A percentile compares a stretch with the other conserved stretches of the same genome.
These are phyloP conservation scores for Cyprinodon variegatus DNA, from an alignment of 2,113 vertebrate genomes.

Conservation along the genomic window DNA sequence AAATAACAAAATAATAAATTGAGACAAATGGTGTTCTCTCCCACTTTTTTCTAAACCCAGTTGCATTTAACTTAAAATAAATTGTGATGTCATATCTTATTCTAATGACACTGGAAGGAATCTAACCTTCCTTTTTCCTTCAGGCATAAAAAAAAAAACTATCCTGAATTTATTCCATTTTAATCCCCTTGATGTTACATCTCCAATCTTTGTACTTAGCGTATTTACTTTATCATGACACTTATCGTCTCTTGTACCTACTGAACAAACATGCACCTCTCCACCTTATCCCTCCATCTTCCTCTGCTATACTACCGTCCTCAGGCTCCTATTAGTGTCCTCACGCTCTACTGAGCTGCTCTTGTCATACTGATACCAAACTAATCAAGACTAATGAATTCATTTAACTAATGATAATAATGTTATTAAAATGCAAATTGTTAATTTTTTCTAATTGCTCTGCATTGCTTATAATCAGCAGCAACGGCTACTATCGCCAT, in stretches of 20 bases:
- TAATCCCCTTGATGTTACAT: not conserved
- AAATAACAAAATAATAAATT: too few relatives aligned
- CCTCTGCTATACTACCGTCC: slow-evolving; percentile 35
- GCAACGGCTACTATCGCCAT: slow-evolving; percentile 71
- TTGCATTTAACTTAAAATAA: not conserved
- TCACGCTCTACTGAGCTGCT: slow-evolving; percentile 79
- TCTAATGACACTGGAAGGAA: not conserved
- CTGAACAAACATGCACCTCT: not conserved
- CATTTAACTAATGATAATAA: slow-evolving; percentile 91
- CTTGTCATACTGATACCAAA: slow-evolving; percentile 81
- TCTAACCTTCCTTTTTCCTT: not conserved
- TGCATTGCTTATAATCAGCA: slow-evolving; percentile 90
- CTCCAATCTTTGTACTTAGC: not conserved
- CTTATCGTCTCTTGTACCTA: not conserved
- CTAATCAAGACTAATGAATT: slow-evolving; percentile 98
- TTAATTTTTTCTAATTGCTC: slow-evolving; percentile 92
- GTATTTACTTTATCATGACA: not conserved
- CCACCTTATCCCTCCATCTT: slow-evolving; percentile 18
- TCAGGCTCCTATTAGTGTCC: slow-evolving; percentile 66
- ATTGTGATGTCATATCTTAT: not conserved
- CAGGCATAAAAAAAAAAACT: not conserved
- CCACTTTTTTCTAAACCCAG: too few relatives aligned
- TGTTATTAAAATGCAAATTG: slow-evolving; percentile 99
- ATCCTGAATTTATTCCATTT: rapidly evolving
- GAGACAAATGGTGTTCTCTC: too few relatives aligned